These are phyloP conservation scores for Calliphora vomitoria DNA, from an alignment of 2,888 invertebrate genomes.

Conservation along the genomic window DNA sequence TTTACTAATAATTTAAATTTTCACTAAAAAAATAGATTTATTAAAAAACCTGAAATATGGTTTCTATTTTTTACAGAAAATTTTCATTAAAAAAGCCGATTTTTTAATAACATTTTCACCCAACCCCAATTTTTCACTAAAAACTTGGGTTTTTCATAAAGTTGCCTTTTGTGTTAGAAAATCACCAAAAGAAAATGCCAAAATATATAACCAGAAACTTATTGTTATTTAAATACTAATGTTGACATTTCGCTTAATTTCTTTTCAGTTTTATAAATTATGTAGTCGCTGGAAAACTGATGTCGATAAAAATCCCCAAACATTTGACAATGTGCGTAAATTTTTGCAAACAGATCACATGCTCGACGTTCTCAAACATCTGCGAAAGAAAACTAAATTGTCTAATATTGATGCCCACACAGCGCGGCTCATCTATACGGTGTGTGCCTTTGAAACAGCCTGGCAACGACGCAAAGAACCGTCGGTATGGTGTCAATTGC, in stretches of 20 bases:
- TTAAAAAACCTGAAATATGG: too few species aligned
- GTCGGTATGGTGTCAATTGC: slow-evolving; percentile 93
- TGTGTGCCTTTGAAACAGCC: slow-evolving; percentile 93
- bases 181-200: not conserved
- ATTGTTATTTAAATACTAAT: not conserved
- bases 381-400: slow-evolving; percentile 87
- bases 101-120: too few species aligned
- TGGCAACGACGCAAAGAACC: slow-evolving; percentile 87
- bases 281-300: slow-evolving; percentile 89
- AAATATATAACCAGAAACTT: too few species aligned
- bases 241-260: not conserved
- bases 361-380: slow-evolving; percentile 84
- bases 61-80: too few species aligned
- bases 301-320: slow-evolving; percentile 88
- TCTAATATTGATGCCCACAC: slow-evolving; percentile 87
- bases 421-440: slow-evolving; percentile 88
- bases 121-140: too few species aligned
- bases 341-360: slow-evolving; percentile 87
- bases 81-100: too few species aligned
- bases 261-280: slow-evolving; percentile 91
- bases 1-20: too few species aligned
- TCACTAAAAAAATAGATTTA: too few species aligned
- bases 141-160: too few species aligned
- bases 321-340: slow-evolving; percentile 86
- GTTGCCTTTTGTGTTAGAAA: too few species aligned